These are phyloP conservation scores for Macrocentrus cingulum DNA, from an alignment of 1,140 invertebrate genomes.

Conservation along the genomic window DNA sequence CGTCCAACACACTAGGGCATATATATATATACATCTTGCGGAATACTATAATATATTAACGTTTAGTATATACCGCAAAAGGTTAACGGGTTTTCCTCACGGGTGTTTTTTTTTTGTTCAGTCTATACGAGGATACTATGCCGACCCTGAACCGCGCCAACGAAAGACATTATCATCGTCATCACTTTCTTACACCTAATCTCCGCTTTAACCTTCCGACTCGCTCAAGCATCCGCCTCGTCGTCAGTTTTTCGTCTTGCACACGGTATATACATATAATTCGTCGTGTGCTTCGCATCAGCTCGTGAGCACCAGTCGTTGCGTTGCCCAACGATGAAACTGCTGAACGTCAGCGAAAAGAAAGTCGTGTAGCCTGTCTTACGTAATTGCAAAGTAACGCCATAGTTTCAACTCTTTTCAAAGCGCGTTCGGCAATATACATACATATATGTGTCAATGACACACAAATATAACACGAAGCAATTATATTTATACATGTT, in stretches of 20 bases:
- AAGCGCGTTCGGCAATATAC: background rate
- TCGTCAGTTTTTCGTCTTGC: too few species aligned
- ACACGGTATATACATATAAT: background rate
- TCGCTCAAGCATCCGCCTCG: constrained; percentile 4
- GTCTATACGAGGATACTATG: too few species aligned
- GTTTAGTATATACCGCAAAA: too few species aligned
- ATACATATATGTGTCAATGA: too few species aligned
- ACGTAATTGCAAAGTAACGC: constrained; percentile 20
- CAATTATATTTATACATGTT: background rate
- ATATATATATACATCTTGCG: constrained; percentile 37
- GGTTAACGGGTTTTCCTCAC: background rate
- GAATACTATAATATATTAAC: too few species aligned
- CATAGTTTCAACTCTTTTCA: constrained; percentile 6
- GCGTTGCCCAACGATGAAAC: constrained; percentile 25
- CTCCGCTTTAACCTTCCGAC: background rate
- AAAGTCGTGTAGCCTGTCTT: constrained; percentile 20
- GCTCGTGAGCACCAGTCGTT: background rate
- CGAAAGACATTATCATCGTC: too few species aligned
- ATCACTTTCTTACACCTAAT: constrained; percentile 9
- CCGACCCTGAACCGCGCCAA: constrained; percentile 8
- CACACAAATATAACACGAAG: too few species aligned
- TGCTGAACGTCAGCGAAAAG: constrained; percentile 25
- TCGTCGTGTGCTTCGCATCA: background rate
- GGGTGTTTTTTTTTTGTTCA: too few species aligned
- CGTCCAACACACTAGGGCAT: constrained; percentile 18